These are phyloP conservation scores for Lasius platythorax DNA, from an alignment of 2,888 invertebrate species.

Conservation along the genomic window DNA sequence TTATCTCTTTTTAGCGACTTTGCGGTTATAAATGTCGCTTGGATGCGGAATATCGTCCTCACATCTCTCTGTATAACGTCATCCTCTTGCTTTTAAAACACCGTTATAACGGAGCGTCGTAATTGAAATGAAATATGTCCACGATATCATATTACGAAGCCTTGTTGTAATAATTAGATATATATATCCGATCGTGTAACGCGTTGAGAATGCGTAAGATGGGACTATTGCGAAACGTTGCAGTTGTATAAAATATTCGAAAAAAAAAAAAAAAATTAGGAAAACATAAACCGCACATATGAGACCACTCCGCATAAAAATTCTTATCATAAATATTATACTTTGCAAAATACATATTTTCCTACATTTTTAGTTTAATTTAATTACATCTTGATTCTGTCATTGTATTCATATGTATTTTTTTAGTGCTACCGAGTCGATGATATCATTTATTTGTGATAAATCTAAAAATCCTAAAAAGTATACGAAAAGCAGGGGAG, in stretches of 20 bases:
- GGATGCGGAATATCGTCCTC: not conserved
- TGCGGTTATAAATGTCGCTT: conserved; percentile 5
- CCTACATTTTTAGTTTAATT: not conserved
- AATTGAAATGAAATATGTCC: not conserved
- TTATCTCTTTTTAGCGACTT: not conserved
- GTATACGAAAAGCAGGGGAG: not conserved
- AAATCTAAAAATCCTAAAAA: not conserved
- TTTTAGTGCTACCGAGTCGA: not conserved
- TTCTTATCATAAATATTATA: not conserved
- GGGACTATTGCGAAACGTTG: not conserved
- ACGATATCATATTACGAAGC: not conserved
- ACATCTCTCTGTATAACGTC: not conserved
- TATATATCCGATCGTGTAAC: not conserved
- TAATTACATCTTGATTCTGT: not conserved
- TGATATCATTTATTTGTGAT: not conserved
- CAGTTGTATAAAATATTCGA: not conserved
- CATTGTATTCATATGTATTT: not conserved
- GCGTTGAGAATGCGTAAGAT: not conserved
- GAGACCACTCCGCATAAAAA: not conserved
- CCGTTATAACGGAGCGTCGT: not conserved
- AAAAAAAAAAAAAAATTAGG: not conserved
- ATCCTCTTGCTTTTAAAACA: not conserved
- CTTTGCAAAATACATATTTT: not conserved
- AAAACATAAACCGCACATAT: not conserved
- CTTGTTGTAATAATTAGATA: not conserved